A percentile compares a stretch with the other conserved stretches of the same genome.
Conservation (phyloP, 1,140 invertebrate species). For the Medauroidea extradentata region DNA sequence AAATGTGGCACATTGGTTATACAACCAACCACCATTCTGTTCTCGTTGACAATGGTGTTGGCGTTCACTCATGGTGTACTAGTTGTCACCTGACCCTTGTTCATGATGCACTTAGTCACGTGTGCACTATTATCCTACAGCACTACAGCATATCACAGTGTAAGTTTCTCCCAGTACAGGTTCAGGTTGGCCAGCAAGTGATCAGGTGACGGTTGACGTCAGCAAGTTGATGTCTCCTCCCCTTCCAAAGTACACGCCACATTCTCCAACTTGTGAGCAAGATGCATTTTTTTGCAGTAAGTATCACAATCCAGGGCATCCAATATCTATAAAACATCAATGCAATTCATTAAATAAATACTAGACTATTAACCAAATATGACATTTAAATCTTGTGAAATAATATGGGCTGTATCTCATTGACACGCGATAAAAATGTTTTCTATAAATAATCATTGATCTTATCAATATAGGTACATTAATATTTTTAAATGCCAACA, state of each 20-base stretch:
- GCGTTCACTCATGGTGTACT: background rate
- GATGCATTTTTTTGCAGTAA: slow-evolving; percentile 78
- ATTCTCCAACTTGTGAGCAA: slow-evolving; percentile 84
- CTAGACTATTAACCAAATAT: no score
- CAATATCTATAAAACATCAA: slow-evolving; percentile 54
- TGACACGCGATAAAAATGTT: no score
- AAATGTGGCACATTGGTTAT: slow-evolving; percentile 5
- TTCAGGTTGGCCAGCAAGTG: slow-evolving; percentile 35
- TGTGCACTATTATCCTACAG: background rate
- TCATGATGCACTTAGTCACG: background rate
- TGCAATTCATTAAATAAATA: no score
- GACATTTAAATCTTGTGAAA: no score
- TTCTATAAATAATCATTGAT: no score
- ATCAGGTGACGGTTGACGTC: slow-evolving; percentile 49
- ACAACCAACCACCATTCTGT: background rate
- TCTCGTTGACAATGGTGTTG: background rate
- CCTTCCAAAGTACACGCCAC: slow-evolving; percentile 86
- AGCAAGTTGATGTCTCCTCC: slow-evolving; percentile 56
- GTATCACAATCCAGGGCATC: slow-evolving; percentile 77
- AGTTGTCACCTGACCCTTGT: background rate
- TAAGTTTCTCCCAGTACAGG: slow-evolving; percentile 3
- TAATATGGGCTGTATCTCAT: no score
- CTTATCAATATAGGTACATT: no score
- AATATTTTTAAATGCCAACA: no score
- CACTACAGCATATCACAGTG: slow-evolving; percentile 15